A percentile compares a stretch with the other conserved stretches of the same genome.
These are phyloP conservation scores for Lasius platythorax DNA, from an alignment of 2,888 invertebrate species.

Conservation along the genomic window DNA sequence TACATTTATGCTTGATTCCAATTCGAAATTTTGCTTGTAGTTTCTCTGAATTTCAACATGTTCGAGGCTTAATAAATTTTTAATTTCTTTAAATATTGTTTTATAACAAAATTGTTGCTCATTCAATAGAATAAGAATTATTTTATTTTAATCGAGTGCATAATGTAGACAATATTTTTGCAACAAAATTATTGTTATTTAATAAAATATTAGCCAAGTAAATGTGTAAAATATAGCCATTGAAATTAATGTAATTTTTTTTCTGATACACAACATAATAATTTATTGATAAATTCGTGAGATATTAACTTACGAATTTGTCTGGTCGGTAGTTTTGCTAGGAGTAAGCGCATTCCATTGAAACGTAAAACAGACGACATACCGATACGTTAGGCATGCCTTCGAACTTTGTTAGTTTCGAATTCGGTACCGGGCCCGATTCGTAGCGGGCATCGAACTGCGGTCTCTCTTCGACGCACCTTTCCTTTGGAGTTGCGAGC, in stretches of 20 bases:
- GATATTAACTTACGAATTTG: not conserved
- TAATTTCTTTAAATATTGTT: slow-evolving; percentile 14
- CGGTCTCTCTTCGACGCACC: slow-evolving; percentile 65
- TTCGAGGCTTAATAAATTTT: not conserved
- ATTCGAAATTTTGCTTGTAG: not conserved
- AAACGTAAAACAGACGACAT: slow-evolving; percentile 37
- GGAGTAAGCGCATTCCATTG: slow-evolving; percentile 29
- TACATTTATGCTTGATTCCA: slow-evolving; percentile 35
- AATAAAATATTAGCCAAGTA: not conserved
- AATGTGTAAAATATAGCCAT: not conserved
- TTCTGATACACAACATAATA: not conserved
- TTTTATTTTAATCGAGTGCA: not conserved
- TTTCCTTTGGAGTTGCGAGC: slow-evolving; percentile 53
- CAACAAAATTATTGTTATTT: not conserved
- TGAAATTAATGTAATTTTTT: not conserved
- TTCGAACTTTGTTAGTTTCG: slow-evolving; percentile 62
- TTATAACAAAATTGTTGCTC: not conserved
- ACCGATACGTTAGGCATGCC: slow-evolving; percentile 38
- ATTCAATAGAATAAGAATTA: not conserved
- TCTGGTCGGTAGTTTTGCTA: not conserved
- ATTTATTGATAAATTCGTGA: slow-evolving; percentile 1
- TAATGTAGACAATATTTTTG: not conserved
- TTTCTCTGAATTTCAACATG: slow-evolving; percentile 4
- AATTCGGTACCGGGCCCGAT: slow-evolving; percentile 58
- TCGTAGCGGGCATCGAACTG: slow-evolving; percentile 62